phyloP scores from a whole-genome alignment of 2,113 vertebrate genomes.

The Promerops cafer region DNA sequence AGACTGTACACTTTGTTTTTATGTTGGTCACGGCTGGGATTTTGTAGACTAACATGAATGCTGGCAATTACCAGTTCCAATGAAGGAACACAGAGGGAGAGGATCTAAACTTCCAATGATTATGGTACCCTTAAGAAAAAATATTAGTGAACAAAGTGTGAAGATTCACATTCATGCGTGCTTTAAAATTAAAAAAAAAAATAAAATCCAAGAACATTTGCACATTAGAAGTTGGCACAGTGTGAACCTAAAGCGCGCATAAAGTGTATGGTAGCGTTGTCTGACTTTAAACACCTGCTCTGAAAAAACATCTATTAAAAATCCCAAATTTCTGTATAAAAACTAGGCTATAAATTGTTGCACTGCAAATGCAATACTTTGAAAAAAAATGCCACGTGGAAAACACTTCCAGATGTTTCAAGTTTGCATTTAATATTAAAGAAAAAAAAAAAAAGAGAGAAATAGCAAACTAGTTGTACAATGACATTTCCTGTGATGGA shows the following conservation, averaged over 20 bases:
- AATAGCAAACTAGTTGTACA: slow-evolving; percentile 21
- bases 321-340: slow-evolving; percentile 66
- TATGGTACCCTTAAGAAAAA: background rate
- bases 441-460: background rate
- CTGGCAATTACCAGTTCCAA: slow-evolving; percentile 3
- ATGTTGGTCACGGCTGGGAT: background rate
- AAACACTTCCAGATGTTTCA: slow-evolving; percentile 65
- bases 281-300: slow-evolving; percentile 36
- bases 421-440: slow-evolving; percentile 43
- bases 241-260: slow-evolving; percentile 22
- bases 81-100: background rate
- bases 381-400: slow-evolving; percentile 64
- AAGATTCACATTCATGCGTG: slow-evolving; percentile 61
- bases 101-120: background rate
- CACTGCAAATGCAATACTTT: slow-evolving; percentile 65
- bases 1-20: background rate
- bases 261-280: background rate
- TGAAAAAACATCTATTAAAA: slow-evolving; percentile 60
- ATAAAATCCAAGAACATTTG: background rate
- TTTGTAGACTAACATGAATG: background rate
- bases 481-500: background rate
- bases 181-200: slow-evolving; percentile 7
- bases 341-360: slow-evolving; percentile 68
- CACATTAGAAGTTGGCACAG: slow-evolving; percentile 65
- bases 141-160: background rate